Conservation (phyloP, 2,797 vertebrate species). For the Hylomyscus alleni region DNA sequence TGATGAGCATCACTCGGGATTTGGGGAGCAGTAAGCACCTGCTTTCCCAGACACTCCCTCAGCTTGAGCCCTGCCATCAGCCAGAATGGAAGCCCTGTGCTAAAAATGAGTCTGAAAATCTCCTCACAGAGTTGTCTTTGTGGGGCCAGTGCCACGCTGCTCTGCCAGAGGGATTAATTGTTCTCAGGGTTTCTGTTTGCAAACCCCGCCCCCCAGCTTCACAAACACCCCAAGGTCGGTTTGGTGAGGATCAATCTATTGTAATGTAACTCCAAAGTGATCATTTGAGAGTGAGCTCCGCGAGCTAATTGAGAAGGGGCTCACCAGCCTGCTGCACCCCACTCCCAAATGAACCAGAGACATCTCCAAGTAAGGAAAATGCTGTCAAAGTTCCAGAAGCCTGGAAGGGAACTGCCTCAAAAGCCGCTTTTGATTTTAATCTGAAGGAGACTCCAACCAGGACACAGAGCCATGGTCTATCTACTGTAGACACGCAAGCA, state of each 20-base stretch:
- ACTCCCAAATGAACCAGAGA: background rate
- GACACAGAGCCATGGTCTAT: background rate
- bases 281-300: background rate
- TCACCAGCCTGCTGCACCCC: background rate
- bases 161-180: constrained; percentile 65
- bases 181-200: constrained; percentile 73
- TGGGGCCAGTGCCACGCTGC: background rate
- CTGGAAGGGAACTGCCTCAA: constrained; percentile 54
- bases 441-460: constrained; percentile 70
- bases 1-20: constrained; percentile 41
- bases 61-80: constrained; percentile 65
- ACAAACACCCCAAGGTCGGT: constrained; percentile 58
- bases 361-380: constrained; percentile 64
- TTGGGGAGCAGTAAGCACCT: constrained; percentile 78
- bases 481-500: background rate
- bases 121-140: constrained; percentile 64
- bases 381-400: constrained; percentile 48
- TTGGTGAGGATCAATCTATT: constrained; percentile 25
- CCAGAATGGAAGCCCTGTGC: constrained; percentile 41
- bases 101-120: constrained; percentile 76
- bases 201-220: constrained; percentile 59
- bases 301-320: constrained; percentile 54
- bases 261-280: constrained; percentile 25
- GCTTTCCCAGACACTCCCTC: constrained; percentile 82
- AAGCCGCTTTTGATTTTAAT: constrained; percentile 53